Base-by-base conservation (phyloP, 2,797 vertebrate species). In the Leuciscus waleckii region DNA sequence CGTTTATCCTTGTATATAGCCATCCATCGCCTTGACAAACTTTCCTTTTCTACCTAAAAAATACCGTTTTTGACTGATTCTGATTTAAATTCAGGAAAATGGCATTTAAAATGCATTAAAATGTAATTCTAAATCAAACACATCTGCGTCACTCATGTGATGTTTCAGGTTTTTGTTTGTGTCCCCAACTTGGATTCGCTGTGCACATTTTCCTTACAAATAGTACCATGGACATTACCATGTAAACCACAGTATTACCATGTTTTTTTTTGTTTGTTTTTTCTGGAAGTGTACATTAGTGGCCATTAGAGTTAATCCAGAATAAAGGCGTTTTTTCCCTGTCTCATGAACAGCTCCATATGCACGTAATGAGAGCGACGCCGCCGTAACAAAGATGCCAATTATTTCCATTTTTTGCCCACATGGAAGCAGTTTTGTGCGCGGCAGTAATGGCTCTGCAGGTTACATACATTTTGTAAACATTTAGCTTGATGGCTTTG, bases 401-500 rank as follows among this genome's bases (percentile, higher is more conserved):
- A 89, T 90, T 88, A 87, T 90, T 89, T 88, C 87, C 54, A 89
- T 89, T 89, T 63, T 89, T 86, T 79, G 85, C 88, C 83, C 88
- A 89, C 90, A 90, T 91, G 92, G 90, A 89, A 92, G 89, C 89
- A 84, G 77, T 86, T 87, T 87, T 46, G 63, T 49, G 69, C 69
- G 54, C 54, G 3, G 71, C 65, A 76, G 78, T 88, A 89, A 82
- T 84, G 87, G 88, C 87, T 93, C 81, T 61, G 83, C 79, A 73
- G 85, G 87, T 91, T 81, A 87, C 88, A 86, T 77, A 89, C 85
- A 87, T 88, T 94, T 92, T 92, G 91, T 93, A 93, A 94, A 94
- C 93, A 93, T 93, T 93, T 90, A 90, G 90, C 91, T 92, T 89
- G 93, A 93, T 93, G 92, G 92, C 91, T 93, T 90, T 90, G 91